phyloP scores from a whole-genome alignment of 2,797 vertebrate genomes.

The Acipenser transmontanus region DNA sequence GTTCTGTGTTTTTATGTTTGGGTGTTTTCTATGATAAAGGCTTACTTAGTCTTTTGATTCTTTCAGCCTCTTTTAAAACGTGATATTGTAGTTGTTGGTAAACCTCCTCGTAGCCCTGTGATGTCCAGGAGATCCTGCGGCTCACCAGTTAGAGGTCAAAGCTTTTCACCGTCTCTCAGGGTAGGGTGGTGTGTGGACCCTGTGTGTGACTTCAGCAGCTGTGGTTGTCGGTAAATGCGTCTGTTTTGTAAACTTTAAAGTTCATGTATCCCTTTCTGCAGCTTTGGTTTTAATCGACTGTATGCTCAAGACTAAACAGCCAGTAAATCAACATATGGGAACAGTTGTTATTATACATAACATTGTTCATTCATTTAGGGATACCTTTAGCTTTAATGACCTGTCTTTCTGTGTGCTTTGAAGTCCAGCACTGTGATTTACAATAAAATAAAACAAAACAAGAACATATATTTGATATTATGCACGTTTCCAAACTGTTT shows the following conservation, averaged over 20 bases:
- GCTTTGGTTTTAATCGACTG: no score
- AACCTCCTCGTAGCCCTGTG: slow-evolving; percentile 93
- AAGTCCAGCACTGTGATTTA: slow-evolving; percentile 4
- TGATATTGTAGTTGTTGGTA: slow-evolving; percentile 78
- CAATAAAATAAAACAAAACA: background rate
- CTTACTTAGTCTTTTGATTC: slow-evolving; percentile 62
- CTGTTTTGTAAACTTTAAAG: slow-evolving; percentile 3
- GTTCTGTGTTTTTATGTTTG: background rate
- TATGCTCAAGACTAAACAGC: no score
- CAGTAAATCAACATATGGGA: no score
- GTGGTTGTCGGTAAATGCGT: background rate
- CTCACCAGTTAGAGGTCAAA: slow-evolving; percentile 75
- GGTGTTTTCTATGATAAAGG: background rate
- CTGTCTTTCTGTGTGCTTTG: slow-evolving; percentile 10
- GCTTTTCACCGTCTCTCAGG: slow-evolving; percentile 64
- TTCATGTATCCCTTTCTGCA: slow-evolving; percentile 16
- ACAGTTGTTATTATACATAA: no score
- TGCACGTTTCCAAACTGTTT: background rate
- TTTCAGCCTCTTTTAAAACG: slow-evolving; percentile 78
- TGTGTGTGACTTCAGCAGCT: background rate
- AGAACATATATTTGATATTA: background rate
- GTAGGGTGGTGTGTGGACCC: slow-evolving; percentile 61
- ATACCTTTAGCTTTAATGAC: slow-evolving; percentile 15
- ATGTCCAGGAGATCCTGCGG: slow-evolving; percentile 74
- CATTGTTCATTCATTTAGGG: background rate